Percentiles rank a stretch among this genome's conserved stretches.
Conservation (phyloP, 2,888 invertebrate species). For the Sisyra terminalis region DNA sequence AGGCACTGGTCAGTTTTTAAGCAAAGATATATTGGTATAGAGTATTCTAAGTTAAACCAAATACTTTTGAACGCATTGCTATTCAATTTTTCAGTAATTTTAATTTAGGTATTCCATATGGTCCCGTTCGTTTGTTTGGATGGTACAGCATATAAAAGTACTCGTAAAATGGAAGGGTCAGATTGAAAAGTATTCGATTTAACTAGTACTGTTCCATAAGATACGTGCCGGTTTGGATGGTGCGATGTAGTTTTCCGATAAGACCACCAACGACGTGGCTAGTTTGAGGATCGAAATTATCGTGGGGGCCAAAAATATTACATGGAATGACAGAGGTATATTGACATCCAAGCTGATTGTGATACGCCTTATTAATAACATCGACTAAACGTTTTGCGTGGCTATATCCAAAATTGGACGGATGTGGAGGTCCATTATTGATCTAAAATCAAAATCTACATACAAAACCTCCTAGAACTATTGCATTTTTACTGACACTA, state of each 20-base stretch:
- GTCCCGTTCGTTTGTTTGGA: no score
- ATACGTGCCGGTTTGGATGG: conserved; percentile 37
- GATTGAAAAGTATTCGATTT: no score
- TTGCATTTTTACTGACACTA: conserved; percentile 50
- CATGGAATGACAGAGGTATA: conserved; percentile 96
- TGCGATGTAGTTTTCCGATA: conserved; percentile 65
- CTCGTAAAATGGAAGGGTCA: no score
- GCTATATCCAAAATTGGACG: conserved; percentile 95
- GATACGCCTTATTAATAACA: conserved; percentile 69
- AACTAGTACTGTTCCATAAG: no score
- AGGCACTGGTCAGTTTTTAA: no score
- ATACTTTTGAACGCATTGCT: no score
- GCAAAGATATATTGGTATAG: no score
- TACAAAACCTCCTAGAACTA: no score
- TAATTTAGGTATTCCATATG: no score
- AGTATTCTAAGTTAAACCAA: no score
- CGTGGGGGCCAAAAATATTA: conserved; percentile 94
- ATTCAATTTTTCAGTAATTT: no score
- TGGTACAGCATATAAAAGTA: no score
- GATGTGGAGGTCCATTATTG: conserved; percentile 93
- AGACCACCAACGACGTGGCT: conserved; percentile 92
- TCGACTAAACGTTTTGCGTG: conserved; percentile 97
- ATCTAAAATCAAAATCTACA: conserved; percentile 37
- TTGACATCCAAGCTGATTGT: conserved; percentile 54
- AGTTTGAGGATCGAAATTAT: conserved; percentile 76